Evolutionary conservation across 1,140 invertebrate species (phyloP).

Genomic region (Piezodorus guildinii): DNA sequence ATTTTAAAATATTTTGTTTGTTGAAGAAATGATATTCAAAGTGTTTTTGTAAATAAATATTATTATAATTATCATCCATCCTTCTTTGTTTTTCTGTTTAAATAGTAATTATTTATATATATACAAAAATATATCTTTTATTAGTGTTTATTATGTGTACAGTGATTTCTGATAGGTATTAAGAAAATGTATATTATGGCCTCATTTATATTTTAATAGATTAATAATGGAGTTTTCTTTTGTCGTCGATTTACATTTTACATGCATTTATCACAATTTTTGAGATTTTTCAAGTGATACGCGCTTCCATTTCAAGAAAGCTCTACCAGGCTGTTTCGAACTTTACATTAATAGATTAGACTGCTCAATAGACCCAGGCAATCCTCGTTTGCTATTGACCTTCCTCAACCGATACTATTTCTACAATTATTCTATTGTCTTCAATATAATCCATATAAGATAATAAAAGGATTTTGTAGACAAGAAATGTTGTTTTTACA

Average conservation of each 20-base stretch:
- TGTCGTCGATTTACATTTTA: no score
- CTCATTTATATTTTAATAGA: constrained; percentile 17
- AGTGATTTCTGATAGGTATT: constrained; percentile 11
- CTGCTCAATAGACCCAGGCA: constrained; percentile 8
- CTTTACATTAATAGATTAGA: constrained; percentile 7
- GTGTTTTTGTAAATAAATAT: constrained; percentile 10
- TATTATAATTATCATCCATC: constrained; percentile 6
- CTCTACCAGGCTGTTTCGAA: neutral
- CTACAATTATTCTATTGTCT: neutral
- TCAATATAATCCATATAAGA: neutral
- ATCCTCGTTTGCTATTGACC: neutral
- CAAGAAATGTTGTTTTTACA: constrained; percentile 10
- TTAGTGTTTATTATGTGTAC: constrained; percentile 13
- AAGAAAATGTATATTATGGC: constrained; percentile 17
- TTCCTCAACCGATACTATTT: neutral
- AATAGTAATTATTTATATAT: constrained; percentile 11
- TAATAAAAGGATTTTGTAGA: constrained; percentile 8
- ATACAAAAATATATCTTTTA: constrained; percentile 15
- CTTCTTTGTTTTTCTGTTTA: constrained; percentile 2
- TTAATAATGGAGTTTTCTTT: neutral
- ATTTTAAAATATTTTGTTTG: neutral
- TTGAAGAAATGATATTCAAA: neutral
- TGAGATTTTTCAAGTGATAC: constrained; percentile 7
- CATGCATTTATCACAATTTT: no score
- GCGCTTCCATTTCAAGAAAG: constrained; percentile 13